Conservation (phyloP, 2,797 vertebrate genomes). For the Spea hammondii region DNA sequence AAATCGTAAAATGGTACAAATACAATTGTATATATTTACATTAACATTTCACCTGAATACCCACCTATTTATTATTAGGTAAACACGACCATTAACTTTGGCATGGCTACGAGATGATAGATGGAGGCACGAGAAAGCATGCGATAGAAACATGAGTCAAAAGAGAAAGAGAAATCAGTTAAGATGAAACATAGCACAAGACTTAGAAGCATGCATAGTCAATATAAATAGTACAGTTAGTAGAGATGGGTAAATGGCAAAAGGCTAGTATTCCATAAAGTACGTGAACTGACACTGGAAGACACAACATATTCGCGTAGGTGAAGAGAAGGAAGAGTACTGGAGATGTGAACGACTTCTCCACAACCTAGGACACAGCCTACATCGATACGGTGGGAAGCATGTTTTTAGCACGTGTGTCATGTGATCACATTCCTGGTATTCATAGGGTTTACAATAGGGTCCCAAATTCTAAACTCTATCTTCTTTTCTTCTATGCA, state of each 20-base stretch:
- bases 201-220: conserved; percentile 31
- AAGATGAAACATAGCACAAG: conserved; percentile 47
- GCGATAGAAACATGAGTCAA: conserved; percentile 62
- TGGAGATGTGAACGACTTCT: background rate
- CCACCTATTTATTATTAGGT: conserved; percentile 99
- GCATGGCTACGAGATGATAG: conserved; percentile 81
- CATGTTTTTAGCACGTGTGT: no score
- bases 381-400: no score
- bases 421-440: no score
- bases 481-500: no score
- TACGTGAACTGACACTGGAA: background rate
- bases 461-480: no score
- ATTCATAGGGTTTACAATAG: no score
- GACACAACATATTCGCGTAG: background rate
- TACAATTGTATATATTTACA: background rate
- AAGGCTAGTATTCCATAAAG: background rate
- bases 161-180: conserved; percentile 66
- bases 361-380: background rate
- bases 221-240: conserved; percentile 24
- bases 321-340: background rate
- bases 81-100: conserved; percentile 97
- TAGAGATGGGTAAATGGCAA: background rate
- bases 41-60: conserved; percentile 71
- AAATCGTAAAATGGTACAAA: no score
- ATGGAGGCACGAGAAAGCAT: conserved; percentile 62